Conservation (phyloP, 2,113 vertebrate species). For the Caretta caretta region DNA sequence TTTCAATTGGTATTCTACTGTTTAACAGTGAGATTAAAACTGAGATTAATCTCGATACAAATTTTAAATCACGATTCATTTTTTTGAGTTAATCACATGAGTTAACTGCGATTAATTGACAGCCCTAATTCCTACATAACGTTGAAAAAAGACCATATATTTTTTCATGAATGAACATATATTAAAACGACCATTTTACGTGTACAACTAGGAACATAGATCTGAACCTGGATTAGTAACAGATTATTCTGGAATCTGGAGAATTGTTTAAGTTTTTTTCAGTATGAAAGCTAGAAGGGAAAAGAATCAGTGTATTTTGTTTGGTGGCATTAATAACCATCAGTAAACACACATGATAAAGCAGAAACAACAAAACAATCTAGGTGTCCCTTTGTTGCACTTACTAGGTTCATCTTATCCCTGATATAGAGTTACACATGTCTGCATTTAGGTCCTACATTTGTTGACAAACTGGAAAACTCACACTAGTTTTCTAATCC, state of each 20-base stretch:
- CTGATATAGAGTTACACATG: background rate
- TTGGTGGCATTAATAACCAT: background rate
- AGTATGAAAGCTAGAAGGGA: background rate
- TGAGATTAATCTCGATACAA: no score
- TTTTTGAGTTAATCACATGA: no score
- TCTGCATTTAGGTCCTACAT: background rate
- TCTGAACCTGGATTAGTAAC: conserved; percentile 25
- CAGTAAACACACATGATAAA: background rate
- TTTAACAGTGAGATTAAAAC: no score
- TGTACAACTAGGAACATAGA: background rate
- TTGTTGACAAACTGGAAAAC: background rate
- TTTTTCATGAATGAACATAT: background rate
- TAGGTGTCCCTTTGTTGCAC: background rate
- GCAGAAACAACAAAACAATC: background rate
- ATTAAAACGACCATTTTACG: background rate
- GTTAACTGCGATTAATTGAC: no score
- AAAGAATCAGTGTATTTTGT: background rate
- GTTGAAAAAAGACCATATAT: background rate
- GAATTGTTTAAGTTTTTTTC: conserved; percentile 23
- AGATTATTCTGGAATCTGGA: background rate
- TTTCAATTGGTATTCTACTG: no score
- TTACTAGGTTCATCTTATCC: background rate
- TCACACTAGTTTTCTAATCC: conserved; percentile 1
- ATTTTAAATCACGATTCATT: no score
- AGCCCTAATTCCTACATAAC: background rate